A percentile compares a stretch with the other conserved stretches of the same genome.
These are phyloP conservation scores for Anoplius nigerrimus DNA, from an alignment of 2,888 invertebrate genomes.

Conservation along the genomic window DNA sequence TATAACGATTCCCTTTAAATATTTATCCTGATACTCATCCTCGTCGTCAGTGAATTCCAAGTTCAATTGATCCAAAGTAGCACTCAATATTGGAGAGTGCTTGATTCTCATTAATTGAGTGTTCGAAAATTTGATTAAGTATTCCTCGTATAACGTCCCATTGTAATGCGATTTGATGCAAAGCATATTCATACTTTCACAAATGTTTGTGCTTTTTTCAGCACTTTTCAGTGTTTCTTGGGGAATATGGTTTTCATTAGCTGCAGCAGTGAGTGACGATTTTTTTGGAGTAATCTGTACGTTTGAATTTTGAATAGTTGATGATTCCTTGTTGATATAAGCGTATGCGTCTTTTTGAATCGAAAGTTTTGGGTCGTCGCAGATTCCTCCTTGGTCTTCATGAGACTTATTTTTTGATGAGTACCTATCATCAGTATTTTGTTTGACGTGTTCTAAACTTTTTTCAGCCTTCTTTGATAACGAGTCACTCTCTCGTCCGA, in stretches of 20 bases:
- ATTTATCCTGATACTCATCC: constrained; percentile 47
- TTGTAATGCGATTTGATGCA: constrained; percentile 58
- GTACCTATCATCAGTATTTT: too few relatives aligned
- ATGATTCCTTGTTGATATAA: too few relatives aligned
- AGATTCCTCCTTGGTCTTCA: too few relatives aligned
- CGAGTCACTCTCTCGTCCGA: background rate
- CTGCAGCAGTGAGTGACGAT: too few relatives aligned
- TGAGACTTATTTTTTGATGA: too few relatives aligned
- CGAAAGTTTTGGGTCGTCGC: too few relatives aligned
- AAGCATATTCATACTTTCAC: constrained; percentile 22
- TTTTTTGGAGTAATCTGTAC: too few relatives aligned
- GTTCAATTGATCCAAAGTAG: constrained; percentile 26
- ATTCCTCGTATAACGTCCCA: constrained; percentile 56
- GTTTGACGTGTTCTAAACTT: too few relatives aligned
- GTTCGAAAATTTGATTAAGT: constrained; percentile 48
- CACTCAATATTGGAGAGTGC: constrained; percentile 21
- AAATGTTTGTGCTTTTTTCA: background rate
- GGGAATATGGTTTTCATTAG: background rate
- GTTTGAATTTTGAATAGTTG: too few relatives aligned
- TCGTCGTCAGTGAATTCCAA: constrained; percentile 57
- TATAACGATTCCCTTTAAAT: constrained; percentile 49
- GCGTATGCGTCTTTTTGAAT: too few relatives aligned
- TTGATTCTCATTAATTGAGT: constrained; percentile 54
- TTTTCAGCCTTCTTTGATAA: too few relatives aligned
- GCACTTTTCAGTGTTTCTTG: constrained; percentile 1